A percentile compares a stretch with the other conserved stretches of the same genome.
Evolutionary conservation across 2,797 vertebrate species (phyloP).

Genomic region (Alfaro cultratus): DNA sequence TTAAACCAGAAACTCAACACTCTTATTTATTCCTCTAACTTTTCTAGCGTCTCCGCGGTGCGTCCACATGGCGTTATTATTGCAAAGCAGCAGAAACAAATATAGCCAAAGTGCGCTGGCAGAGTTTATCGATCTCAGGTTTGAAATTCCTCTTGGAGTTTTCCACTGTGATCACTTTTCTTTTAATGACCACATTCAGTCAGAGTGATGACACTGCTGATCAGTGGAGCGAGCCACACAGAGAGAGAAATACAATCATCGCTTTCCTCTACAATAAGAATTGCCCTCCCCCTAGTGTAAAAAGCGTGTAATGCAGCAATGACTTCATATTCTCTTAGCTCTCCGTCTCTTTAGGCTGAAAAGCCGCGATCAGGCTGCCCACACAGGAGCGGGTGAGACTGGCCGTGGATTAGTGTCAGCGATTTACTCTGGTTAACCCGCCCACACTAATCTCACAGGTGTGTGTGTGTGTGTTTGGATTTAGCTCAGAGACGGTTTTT

Average conservation of each 20-base stretch:
- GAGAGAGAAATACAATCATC: background rate
- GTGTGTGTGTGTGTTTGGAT: background rate
- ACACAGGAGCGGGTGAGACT: constrained; percentile 27
- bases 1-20: background rate
- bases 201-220: background rate
- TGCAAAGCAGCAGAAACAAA: background rate
- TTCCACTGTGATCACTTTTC: background rate
- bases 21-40: background rate
- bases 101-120: background rate
- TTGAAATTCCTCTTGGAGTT: background rate
- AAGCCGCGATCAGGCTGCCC: constrained; percentile 18
- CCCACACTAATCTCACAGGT: constrained; percentile 36
- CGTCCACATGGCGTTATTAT: background rate
- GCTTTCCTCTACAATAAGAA: background rate
- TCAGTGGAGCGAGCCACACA: background rate
- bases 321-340: constrained; percentile 5
- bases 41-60: background rate
- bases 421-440: constrained; percentile 56
- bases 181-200: background rate
- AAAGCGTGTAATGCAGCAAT: constrained; percentile 6
- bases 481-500: background rate
- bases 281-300: background rate
- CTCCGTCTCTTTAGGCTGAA: constrained; percentile 9
- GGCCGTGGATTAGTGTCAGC: constrained; percentile 61
- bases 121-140: background rate